Base-by-base conservation (phyloP, 1,140 invertebrate genomes). In the Drosophila ficusphila region DNA sequence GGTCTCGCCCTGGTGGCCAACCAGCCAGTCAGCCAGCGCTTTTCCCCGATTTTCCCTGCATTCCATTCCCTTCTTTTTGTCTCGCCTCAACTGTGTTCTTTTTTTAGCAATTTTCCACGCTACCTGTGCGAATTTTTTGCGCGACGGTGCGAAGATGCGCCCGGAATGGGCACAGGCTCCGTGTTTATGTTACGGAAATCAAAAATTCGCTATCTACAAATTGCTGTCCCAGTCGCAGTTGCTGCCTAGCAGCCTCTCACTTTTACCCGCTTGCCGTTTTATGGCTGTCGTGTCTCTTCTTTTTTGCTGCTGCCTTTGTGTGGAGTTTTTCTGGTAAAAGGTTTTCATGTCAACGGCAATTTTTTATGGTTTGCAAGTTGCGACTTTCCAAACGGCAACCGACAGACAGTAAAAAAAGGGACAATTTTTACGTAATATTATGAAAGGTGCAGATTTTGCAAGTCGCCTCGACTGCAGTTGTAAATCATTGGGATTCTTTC, bases 171-270 rank as follows among this genome's bases (percentile, higher is more conserved):
- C 64, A 62, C 61, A 54, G 29, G 67, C 72, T 86, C 54, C 61
- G 76, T 90, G 86, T 90, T 90, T 90, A 90, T 88, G 81, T 90
- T 90, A 79, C 68, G 75, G 78, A 90, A 90, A 90, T 90, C 75
- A 90, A 90, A 90, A 88, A 74, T 79, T 74, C 56, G 64, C 77
- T 90, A 90, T 90, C 79, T 85, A 58, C 76, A 89, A 89, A 89
- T 82, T 81, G 79, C 71, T 57, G 81, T 47, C 72, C 58, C 64
- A 60, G 61, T 49, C 12, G 36, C 64, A 27, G 61, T 49, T 11
- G 36, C 64, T 19, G 60, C 42, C 36, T 36, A 21, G 25, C 56
- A 61, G 64, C 64, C 64, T 67, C 62, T 79, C 67, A 64, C 68
- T 75, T 71, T 81, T 81, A 42, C 53, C 56, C 69, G 77, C 77